Evolutionary conservation across 37 sponge, comb jelly and placozoan species (phyloP), one percentile per base, ranked within the genome.

Genomic region (Ephydatia muelleri): DNA sequence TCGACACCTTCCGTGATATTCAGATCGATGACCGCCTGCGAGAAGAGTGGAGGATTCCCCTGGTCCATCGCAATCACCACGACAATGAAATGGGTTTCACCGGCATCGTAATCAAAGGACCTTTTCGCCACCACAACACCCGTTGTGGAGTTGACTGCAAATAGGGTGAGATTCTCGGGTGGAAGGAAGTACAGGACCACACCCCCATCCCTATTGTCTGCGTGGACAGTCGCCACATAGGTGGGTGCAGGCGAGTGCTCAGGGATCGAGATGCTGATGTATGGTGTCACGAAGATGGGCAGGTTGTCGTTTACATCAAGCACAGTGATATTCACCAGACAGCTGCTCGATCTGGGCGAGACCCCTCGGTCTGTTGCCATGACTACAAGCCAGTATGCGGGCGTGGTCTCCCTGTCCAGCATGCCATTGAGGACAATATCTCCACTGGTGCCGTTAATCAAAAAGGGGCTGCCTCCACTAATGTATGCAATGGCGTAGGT

Each of bases 221-320:
- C 91, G 1, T 8, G 3, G 22, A 90, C 38, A 29, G 43, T 48
- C 4, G 21, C 79, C 31, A 83, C 48, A 0, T 35, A 67, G 30
- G 69, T 78, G 0, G 86, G 83, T 1, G 49, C 47, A 11, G 82
- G 70, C 21, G 85, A n/a, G 38, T 84, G 80, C 70, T 95, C 95
- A 13, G 36, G 66, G 28, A 95, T 65, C 22, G 80, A 36, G 0
- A 77, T 70, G 31, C 34, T 67, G 29, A 82, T 30, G 38, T 29
- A 14, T 23, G 40, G 0, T 29, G 57, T 34, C 25, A 39, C 29
- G 47, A 95, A 89, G 0, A 72, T 29, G 22, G 95, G 95, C 13
- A 65, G 38, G 70, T 89, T 86, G 72, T 95, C 95, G 48, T 95
- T 91, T 12, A 74, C 72, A 74, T 95, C 95, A 0, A 32, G 23